A percentile compares a stretch with the other conserved stretches of the same genome.
phyloP scores from a whole-genome alignment of 2,797 vertebrate genomes.

The Balearica regulorum region DNA sequence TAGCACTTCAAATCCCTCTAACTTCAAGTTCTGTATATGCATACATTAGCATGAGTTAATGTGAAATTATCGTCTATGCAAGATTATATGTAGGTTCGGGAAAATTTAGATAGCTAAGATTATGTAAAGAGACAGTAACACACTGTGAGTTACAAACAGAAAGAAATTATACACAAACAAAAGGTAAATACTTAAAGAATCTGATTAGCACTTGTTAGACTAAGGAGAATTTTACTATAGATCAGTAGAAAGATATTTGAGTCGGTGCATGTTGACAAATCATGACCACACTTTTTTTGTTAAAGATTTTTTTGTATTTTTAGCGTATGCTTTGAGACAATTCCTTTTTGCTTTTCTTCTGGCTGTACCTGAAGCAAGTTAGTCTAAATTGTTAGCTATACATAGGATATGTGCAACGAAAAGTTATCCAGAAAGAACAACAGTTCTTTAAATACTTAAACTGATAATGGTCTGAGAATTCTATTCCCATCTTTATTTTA shows the following conservation, averaged over 20 bases:
- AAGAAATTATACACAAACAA: neutral
- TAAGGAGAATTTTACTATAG: neutral
- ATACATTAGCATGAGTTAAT: conserved; percentile 49
- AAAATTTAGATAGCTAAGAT: neutral
- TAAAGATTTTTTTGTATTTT: neutral
- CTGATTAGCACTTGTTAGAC: neutral
- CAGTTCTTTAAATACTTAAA: neutral
- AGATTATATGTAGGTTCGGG: neutral
- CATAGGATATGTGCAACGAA: neutral
- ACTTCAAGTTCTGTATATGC: conserved; percentile 37
- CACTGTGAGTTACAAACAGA: neutral
- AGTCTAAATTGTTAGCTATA: neutral
- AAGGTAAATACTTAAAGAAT: neutral
- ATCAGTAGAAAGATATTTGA: neutral
- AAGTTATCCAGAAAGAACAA: neutral
- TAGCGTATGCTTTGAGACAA: neutral
- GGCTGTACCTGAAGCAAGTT: neutral
- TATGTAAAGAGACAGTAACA: neutral
- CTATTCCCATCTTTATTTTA: neutral
- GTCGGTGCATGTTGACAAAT: neutral
- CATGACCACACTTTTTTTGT: neutral
- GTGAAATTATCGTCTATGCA: neutral
- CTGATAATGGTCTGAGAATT: neutral
- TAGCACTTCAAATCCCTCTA: conserved; percentile 43
- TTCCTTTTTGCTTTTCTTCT: neutral